These are phyloP conservation scores for Smittia aterrima DNA, from an alignment of 2,888 invertebrate species.

Conservation along the genomic window DNA sequence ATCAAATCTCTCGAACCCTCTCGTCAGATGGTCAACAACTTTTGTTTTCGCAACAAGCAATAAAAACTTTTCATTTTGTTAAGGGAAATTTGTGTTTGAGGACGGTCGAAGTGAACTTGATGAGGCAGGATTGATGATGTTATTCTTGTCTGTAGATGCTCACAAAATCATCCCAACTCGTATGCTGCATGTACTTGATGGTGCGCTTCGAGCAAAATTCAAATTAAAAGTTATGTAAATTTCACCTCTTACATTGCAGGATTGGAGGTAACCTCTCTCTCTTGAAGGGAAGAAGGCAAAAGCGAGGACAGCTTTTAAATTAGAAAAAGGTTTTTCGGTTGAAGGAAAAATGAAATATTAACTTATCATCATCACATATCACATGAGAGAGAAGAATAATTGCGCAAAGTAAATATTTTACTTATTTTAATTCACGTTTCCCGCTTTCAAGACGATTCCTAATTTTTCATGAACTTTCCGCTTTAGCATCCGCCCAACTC, in stretches of 20 bases:
- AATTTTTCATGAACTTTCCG: too few species aligned
- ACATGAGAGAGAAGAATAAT: too few species aligned
- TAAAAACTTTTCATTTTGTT: constrained; percentile 20
- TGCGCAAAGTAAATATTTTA: not conserved
- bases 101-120: not conserved
- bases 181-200: constrained; percentile 24
- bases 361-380: too few species aligned
- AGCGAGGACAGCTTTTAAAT: not conserved
- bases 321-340: not conserved
- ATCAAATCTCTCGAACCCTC: not conserved
- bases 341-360: too few species aligned
- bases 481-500: too few species aligned
- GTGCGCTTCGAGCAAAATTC: constrained; percentile 15
- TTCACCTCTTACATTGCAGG: constrained; percentile 17
- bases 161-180: not conserved
- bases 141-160: not conserved
- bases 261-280: not conserved
- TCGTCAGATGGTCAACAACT: not conserved
- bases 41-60: constrained; percentile 6
- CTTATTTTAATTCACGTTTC: not conserved
- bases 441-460: not conserved
- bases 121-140: constrained; percentile 18
- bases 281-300: not conserved
- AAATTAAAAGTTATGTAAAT: constrained; percentile 23
- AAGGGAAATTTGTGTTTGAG: constrained; percentile 5